These are phyloP conservation scores for Lates japonicus DNA, from an alignment of 2,797 vertebrate species.

Conservation along the genomic window DNA sequence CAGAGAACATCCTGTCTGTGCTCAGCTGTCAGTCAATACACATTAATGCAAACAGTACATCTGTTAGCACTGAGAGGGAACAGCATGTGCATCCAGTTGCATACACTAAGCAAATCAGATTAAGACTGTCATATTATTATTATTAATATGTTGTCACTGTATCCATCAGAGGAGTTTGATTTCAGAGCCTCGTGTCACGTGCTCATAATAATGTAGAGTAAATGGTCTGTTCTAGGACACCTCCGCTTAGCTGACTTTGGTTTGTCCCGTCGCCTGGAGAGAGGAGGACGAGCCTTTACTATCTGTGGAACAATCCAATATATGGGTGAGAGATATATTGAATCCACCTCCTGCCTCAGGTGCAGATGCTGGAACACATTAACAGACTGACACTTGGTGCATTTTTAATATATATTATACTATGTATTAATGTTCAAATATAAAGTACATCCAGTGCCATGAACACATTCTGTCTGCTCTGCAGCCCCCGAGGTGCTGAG, in stretches of 20 bases:
- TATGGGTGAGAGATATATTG: slow-evolving; percentile 90
- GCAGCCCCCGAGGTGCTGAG: slow-evolving; percentile 95
- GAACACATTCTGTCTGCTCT: slow-evolving; percentile 43
- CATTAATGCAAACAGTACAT: slow-evolving; percentile 20
- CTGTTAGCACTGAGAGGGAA: not conserved
- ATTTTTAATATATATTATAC: not conserved
- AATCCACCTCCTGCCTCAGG: not conserved
- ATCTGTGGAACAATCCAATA: slow-evolving; percentile 98
- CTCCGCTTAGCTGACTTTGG: slow-evolving; percentile 96
- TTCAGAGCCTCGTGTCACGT: not conserved
- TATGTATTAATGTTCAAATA: not conserved
- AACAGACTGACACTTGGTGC: not conserved
- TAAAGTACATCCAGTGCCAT: not conserved
- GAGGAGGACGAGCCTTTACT: slow-evolving; percentile 91
- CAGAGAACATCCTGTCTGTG: slow-evolving; percentile 38
- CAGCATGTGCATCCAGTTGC: slow-evolving; percentile 1
- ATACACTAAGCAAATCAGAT: not conserved
- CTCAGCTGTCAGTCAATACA: slow-evolving; percentile 12
- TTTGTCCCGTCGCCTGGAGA: slow-evolving; percentile 91
- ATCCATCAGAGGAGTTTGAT: not conserved
- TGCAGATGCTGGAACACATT: slow-evolving; percentile 8
- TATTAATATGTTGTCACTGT: not conserved
- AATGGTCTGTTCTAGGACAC: slow-evolving; percentile 88
- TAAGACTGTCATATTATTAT: not conserved
- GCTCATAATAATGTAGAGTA: slow-evolving; percentile 15